These are phyloP conservation scores for Nomia melanderi DNA, from an alignment of 1,140 invertebrate species.

Conservation along the genomic window DNA sequence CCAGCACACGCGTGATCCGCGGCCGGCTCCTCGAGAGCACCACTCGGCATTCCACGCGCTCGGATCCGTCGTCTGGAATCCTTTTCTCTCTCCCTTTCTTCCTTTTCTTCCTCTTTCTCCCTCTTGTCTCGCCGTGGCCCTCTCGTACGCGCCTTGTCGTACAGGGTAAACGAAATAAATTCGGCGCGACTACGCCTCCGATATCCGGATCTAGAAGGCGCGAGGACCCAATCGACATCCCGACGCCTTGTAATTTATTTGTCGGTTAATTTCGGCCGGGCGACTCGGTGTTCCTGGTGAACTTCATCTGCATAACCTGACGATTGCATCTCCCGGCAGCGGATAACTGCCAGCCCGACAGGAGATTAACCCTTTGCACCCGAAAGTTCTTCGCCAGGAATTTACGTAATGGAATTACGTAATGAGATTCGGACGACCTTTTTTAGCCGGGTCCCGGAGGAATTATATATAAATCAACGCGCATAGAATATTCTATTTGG, in stretches of 20 bases:
- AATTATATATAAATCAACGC: no score
- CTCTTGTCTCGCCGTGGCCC: background rate
- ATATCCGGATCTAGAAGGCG: conserved; percentile 2
- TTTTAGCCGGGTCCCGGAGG: no score
- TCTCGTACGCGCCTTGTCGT: no score
- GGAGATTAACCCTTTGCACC: no score
- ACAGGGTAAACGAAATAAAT: conserved; percentile 25
- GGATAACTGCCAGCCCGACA: no score
- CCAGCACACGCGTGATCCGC: conserved; percentile 16
- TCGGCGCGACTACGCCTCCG: background rate
- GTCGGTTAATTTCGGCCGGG: conserved; percentile 1
- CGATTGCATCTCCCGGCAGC: no score
- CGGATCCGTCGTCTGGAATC: conserved; percentile 32
- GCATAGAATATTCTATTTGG: no score
- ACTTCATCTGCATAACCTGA: no score
- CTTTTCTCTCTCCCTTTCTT: background rate
- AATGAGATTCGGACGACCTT: no score
- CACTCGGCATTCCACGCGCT: conserved; percentile 58
- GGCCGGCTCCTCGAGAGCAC: conserved; percentile 28
- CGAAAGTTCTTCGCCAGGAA: no score
- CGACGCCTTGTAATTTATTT: background rate
- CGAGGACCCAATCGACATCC: background rate
- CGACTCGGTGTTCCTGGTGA: background rate
- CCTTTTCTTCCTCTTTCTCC: background rate
- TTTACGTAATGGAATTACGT: no score